Conservation (phyloP, 2,797 vertebrate genomes). For the Luscinia luscinia region DNA sequence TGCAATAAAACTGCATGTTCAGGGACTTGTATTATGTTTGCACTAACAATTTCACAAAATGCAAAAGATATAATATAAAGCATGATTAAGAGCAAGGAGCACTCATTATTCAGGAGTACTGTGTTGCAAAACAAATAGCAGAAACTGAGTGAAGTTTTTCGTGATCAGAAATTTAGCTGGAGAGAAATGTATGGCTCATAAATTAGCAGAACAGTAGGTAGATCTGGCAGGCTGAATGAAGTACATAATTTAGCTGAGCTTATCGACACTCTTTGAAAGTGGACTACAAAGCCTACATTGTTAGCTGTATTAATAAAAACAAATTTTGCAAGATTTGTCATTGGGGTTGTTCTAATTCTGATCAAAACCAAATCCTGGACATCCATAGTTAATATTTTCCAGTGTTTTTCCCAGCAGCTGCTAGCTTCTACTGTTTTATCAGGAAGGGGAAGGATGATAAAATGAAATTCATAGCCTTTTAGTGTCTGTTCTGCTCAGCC, state of each 20-base stretch:
- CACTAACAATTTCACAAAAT: background rate
- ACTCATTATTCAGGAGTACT: background rate
- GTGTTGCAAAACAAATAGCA: background rate
- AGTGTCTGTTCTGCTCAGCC: constrained; percentile 4
- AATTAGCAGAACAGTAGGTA: background rate
- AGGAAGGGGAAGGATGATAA: background rate
- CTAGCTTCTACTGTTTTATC: background rate
- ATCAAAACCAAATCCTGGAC: background rate
- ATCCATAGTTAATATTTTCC: background rate
- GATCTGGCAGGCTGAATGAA: background rate
- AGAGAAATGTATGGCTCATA: background rate
- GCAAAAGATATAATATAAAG: background rate
- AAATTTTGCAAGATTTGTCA: background rate
- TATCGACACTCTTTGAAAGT: background rate
- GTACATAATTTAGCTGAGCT: background rate
- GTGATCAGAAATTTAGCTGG: background rate
- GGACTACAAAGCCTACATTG: background rate
- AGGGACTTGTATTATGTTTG: background rate
- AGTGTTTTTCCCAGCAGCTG: background rate
- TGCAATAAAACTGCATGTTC: background rate
- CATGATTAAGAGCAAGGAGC: background rate
- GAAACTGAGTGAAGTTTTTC: background rate
- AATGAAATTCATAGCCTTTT: constrained; percentile 46
- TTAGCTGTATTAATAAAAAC: background rate
- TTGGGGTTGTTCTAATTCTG: background rate